Base-by-base conservation (phyloP, 2,113 vertebrate genomes). In the Miniopterus natalensis region DNA sequence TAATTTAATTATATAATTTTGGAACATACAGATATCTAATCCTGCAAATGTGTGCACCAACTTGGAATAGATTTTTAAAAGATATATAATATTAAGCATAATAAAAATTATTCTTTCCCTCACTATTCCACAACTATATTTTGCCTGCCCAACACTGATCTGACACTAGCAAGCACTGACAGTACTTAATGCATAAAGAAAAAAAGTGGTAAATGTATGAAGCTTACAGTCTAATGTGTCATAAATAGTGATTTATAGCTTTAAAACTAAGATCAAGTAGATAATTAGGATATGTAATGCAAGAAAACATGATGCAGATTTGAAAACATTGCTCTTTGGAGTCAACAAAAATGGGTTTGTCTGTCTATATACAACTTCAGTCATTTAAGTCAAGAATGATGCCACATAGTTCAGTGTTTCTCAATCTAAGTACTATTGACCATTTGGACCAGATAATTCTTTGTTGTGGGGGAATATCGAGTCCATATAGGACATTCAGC, bases 1-100 rank as follows among this genome's bases (percentile, higher is more conserved):
- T 55, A 65, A 77, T 74, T 81, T 87, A 92, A 65, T 84, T 40
- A 65, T 53, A 59, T 85, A 80, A 74, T 40, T 90, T 74, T 86
- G 8, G n/a, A 75, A 59, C 74, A 79, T 18, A 66, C 2, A 84
- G 15, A 45, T 73, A 85, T 53, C 70, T 90, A 95, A 57, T 40
- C 17, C 40, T 91, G 25, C 71, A 61, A 84, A 68, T 13, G 12
- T 45, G 25, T 71, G 8, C n/a, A 86, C 84, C 47, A 57, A 15
- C 6, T 81, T 91, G 17, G 8, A 85, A 85, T 40, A 59, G 31
- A 90, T n/a, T 49, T 27, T 31, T 65, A 85, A 84, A 40, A 71
- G 27, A 36, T 92, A 81, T 51, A 51, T 10, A 55, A 65, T 74
- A 84, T 29, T 71, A 95, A 89, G 12, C 12, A 74, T 57, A 63